Evolutionary conservation across 2,888 invertebrate genomes (phyloP).

Genomic region (Platycheirus albimanus): DNA sequence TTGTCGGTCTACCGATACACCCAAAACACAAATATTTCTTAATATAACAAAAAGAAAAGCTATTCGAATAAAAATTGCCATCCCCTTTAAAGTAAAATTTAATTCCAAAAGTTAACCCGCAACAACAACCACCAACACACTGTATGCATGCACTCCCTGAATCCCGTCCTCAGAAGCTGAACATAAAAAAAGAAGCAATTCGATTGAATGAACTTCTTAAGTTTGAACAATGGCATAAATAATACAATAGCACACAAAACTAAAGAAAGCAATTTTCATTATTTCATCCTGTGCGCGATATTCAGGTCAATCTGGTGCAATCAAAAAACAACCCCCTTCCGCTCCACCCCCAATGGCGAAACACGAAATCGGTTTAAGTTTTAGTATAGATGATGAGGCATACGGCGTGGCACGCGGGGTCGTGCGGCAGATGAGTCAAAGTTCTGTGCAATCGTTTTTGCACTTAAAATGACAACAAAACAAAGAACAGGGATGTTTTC

Average conservation of each 20-base stretch:
- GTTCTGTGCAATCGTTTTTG: background rate
- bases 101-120: background rate
- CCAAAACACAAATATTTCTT: background rate
- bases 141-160: background rate
- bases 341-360: slow-evolving; percentile 17
- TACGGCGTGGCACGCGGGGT: too few relatives aligned
- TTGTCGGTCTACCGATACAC: slow-evolving; percentile 5
- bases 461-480: slow-evolving; percentile 7
- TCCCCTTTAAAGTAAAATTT: background rate
- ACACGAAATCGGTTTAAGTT: slow-evolving; percentile 5
- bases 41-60: background rate
- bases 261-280: slow-evolving; percentile 35
- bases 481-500: slow-evolving; percentile 14
- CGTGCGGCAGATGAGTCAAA: background rate
- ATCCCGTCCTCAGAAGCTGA: background rate
- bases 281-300: slow-evolving; percentile 41
- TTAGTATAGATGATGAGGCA: too few relatives aligned
- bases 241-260: slow-evolving; percentile 10
- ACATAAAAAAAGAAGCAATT: slow-evolving; percentile 10
- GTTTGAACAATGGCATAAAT: slow-evolving; percentile 9
- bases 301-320: slow-evolving; percentile 64
- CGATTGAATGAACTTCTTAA: slow-evolving; percentile 32
- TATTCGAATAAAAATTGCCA: background rate
- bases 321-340: slow-evolving; percentile 12
- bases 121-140: too few relatives aligned